phyloP scores from a whole-genome alignment of 1,140 invertebrate species.

The Bradysia coprophila region DNA sequence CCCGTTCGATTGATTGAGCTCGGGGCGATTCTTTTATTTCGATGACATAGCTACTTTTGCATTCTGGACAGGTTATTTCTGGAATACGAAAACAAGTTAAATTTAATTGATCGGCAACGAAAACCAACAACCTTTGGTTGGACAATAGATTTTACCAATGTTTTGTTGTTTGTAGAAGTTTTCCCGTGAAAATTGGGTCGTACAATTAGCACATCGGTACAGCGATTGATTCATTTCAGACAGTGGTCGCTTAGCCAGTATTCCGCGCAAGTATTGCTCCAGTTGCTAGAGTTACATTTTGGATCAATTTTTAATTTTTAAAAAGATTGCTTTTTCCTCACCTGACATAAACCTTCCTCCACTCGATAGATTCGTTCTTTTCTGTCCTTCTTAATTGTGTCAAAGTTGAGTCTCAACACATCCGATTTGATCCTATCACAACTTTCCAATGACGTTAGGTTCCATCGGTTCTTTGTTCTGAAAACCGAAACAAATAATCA shows the following conservation, averaged over 20 bases:
- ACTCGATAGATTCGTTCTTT: slow-evolving; percentile 33
- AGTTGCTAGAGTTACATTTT: slow-evolving; percentile 30
- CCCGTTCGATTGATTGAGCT: neutral
- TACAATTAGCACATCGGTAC: slow-evolving; percentile 42
- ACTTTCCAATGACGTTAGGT: slow-evolving; percentile 30
- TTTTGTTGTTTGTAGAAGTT: slow-evolving; percentile 9
- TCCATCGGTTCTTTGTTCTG: slow-evolving; percentile 34
- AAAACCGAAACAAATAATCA: neutral
- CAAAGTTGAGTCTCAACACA: slow-evolving; percentile 37
- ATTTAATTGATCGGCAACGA: slow-evolving; percentile 5
- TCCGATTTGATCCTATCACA: slow-evolving; percentile 27
- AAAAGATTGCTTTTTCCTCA: slow-evolving; percentile 18
- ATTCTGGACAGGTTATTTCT: slow-evolving; percentile 33
- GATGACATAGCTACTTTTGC: slow-evolving; percentile 33
- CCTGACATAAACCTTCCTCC: slow-evolving; percentile 31
- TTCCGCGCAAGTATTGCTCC: slow-evolving; percentile 25
- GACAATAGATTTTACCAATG: slow-evolving; percentile 5
- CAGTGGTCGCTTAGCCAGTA: slow-evolving; percentile 29
- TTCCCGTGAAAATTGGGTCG: slow-evolving; percentile 33
- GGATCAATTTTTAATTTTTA: slow-evolving; percentile 8
- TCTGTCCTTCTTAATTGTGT: slow-evolving; percentile 33
- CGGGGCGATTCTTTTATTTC: slow-evolving; percentile 20
- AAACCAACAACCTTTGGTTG: slow-evolving; percentile 1
- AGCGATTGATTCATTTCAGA: slow-evolving; percentile 29
- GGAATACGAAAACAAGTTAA: no score